A percentile compares a stretch with the other conserved stretches of the same genome.
These are phyloP conservation scores for Ginglymostoma cirratum DNA, from an alignment of 2,113 vertebrate genomes.

Conservation along the genomic window DNA sequence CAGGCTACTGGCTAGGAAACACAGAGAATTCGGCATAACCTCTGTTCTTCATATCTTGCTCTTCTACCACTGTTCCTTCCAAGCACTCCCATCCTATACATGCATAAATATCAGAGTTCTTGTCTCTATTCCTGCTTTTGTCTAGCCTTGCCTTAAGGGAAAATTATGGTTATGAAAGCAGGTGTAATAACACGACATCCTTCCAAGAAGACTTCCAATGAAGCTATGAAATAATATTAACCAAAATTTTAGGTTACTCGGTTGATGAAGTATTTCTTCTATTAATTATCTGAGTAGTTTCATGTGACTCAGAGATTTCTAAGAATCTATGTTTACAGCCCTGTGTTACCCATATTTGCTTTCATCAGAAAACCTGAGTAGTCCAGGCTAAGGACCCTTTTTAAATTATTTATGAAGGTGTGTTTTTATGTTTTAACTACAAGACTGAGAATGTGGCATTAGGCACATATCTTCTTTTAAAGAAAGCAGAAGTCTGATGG, in stretches of 20 bases:
- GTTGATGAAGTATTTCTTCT: not conserved
- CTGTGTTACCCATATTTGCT: not conserved
- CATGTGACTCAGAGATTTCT: not conserved
- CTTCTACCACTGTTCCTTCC: not conserved
- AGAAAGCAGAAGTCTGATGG: not conserved
- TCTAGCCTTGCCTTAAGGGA: not conserved
- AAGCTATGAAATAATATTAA: not conserved
- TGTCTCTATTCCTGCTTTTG: not conserved
- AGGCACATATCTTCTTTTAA: not conserved
- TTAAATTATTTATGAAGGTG: not conserved
- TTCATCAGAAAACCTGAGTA: not conserved
- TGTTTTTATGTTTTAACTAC: too few species aligned
- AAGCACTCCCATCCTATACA: not conserved
- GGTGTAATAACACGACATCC: not conserved
- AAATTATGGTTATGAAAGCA: not conserved
- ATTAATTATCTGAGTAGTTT: not conserved
- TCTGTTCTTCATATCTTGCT: too few species aligned
- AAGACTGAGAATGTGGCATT: not conserved
- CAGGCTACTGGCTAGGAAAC: too few species aligned
- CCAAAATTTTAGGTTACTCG: not conserved
- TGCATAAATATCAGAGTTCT: not conserved
- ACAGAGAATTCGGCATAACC: too few species aligned
- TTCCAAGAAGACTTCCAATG: not conserved
- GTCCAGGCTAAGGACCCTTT: not conserved
- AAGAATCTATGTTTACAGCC: not conserved